Percentiles rank a stretch among this genome's conserved stretches.
Conservation (phyloP, 2,113 vertebrate genomes). For the Telmatochromis brachygnathus region DNA sequence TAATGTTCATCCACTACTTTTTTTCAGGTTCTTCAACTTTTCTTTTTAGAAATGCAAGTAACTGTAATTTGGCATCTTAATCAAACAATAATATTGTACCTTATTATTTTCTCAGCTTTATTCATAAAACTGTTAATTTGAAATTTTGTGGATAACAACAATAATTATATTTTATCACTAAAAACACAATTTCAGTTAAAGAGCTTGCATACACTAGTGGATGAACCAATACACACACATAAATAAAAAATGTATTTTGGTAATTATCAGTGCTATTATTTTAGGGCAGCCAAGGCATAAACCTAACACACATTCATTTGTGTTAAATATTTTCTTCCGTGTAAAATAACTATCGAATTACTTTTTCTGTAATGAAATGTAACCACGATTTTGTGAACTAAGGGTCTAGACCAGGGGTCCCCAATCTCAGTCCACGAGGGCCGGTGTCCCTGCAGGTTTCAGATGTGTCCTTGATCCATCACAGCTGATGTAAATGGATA, state of each 20-base stretch:
- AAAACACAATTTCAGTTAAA: neutral
- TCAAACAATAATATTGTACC: neutral
- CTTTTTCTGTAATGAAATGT: neutral
- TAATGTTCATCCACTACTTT: neutral
- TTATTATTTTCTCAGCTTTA: neutral
- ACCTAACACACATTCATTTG: neutral
- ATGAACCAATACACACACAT: neutral
- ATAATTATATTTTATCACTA: neutral
- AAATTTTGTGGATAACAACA: neutral
- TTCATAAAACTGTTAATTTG: neutral
- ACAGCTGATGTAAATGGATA: neutral
- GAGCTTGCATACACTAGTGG: neutral
- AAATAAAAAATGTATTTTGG: neutral
- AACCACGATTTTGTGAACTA: neutral
- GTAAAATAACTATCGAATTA: neutral
- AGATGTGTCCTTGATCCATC: neutral
- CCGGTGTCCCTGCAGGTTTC: neutral
- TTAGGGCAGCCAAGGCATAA: neutral
- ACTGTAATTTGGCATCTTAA: neutral
- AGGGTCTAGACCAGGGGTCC: neutral
- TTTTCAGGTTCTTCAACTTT: neutral
- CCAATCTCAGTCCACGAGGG: neutral
- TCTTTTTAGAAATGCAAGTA: neutral
- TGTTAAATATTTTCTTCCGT: neutral
- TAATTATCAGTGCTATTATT: neutral